Base-by-base conservation (phyloP, 2,888 invertebrate genomes). In the Agrochola circellaris region DNA sequence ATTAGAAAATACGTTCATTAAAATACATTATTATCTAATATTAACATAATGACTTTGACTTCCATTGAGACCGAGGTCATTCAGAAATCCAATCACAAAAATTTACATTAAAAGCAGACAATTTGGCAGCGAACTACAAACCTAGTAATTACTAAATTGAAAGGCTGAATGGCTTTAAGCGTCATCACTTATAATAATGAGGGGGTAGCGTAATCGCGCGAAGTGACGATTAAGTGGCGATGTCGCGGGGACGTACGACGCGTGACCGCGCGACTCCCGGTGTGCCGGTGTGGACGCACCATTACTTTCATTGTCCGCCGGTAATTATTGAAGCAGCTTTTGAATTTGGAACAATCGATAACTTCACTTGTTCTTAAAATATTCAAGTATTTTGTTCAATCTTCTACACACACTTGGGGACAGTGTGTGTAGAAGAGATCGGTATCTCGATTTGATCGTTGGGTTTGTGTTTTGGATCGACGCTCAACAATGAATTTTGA, bases 81-180 rank as follows among this genome's bases (percentile, higher is more conserved):
- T 38, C 26, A 64, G 13, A 73, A 75, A 76, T 78, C 85, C 83
- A 87, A 86, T 88, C 85, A 87, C 73, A 86, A 84, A 87, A 91
- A 91, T 91, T 89, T 88, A 88, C 90, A 92, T 91, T 90, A 92
- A 90, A 90, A 87, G 87, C 77, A 74, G 78, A 87, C 89, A 88
- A 87, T 81, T 87, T 75, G 58, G 71, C 61, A 77, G 90, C 76
- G 88, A 88, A 88, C 91, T 89, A 90, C 93, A 92, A 90, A 93
- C 90, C 92, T 93, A 94, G 96, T 95, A 96, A 96, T 96, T 96
- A 96, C 95, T 93, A 95, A 95, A 96, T 96, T 96, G 96, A 96
- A 96, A 93, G 95, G 93, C 90, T 93, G 93, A 94, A 94, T 96
- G 93, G 93, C 93, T 95, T 94, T 95, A 95, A 96, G 95, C 95